These are phyloP conservation scores for Acleris literana DNA, from an alignment of 2,888 invertebrate genomes.

Conservation along the genomic window DNA sequence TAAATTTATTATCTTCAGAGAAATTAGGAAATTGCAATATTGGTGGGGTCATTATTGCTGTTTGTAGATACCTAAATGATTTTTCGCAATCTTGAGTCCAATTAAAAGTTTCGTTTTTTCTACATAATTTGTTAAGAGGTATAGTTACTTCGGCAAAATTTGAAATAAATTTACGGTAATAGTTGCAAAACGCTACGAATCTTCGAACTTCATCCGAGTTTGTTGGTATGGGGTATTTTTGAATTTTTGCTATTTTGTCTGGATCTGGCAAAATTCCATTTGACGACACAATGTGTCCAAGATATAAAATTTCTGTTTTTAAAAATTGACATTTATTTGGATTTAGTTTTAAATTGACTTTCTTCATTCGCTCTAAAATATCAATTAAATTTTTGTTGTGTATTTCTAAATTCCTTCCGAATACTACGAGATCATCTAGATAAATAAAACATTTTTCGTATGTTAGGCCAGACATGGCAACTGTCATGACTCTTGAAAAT, in stretches of 20 bases:
- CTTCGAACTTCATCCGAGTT: background rate
- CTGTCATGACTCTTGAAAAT: slow-evolving; percentile 16
- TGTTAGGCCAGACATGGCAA: slow-evolving; percentile 15
- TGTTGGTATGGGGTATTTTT: no score
- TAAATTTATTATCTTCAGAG: background rate
- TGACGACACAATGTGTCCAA: slow-evolving; percentile 10
- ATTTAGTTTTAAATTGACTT: slow-evolving; percentile 25
- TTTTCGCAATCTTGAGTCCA: background rate
- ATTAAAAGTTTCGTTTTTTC: background rate
- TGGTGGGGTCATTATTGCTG: slow-evolving; percentile 4
- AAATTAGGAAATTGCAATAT: slow-evolving; percentile 29
- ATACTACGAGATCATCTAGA: background rate
- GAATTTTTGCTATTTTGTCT: background rate
- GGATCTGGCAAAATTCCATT: slow-evolving; percentile 25
- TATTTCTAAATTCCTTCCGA: slow-evolving; percentile 1
- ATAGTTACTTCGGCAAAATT: background rate
- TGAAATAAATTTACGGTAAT: slow-evolving; percentile 1
- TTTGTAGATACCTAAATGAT: background rate
- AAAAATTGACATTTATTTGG: slow-evolving; percentile 29
- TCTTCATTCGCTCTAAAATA: slow-evolving; percentile 15
- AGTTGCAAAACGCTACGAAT: slow-evolving; percentile 4
- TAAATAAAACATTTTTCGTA: slow-evolving; percentile 17
- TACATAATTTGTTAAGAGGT: background rate
- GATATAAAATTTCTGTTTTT: slow-evolving; percentile 24
- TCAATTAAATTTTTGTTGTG: slow-evolving; percentile 14